Conservation (phyloP, 2,113 vertebrate species). For the Sakesphorus luctuosus region DNA sequence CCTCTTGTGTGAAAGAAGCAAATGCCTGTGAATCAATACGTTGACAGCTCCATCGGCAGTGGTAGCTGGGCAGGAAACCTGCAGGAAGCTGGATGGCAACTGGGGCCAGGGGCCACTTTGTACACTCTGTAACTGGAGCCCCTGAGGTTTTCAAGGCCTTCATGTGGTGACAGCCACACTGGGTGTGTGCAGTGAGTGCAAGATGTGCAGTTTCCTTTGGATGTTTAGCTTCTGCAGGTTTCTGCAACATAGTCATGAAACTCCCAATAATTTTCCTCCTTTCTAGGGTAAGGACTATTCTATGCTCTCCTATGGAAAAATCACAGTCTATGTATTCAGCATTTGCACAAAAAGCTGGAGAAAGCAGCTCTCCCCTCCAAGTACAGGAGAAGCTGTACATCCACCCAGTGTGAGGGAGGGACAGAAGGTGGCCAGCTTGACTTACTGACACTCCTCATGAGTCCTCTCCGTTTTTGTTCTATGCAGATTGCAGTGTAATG, state of each 20-base stretch:
- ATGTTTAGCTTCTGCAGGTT: background rate
- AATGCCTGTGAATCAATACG: background rate
- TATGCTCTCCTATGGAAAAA: background rate
- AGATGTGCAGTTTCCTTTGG: background rate
- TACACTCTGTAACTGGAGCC: background rate
- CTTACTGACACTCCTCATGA: background rate
- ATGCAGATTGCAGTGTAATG: background rate
- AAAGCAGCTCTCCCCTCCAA: background rate
- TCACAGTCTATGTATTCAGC: background rate
- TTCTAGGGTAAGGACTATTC: background rate
- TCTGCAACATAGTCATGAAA: background rate
- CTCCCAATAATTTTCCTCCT: background rate
- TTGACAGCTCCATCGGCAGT: rapidly evolving
- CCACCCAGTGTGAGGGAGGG: rapidly evolving
- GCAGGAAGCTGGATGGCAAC: rapidly evolving
- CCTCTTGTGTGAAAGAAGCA: background rate
- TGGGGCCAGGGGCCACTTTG: background rate
- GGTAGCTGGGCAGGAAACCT: background rate
- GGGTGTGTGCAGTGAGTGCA: rapidly evolving
- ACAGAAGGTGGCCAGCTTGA: background rate
- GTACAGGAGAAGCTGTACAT: background rate
- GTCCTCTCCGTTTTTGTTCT: background rate
- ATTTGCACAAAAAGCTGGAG: background rate
- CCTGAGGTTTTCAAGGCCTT: background rate
- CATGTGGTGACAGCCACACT: background rate